phyloP scores from a whole-genome alignment of 1,140 invertebrate species.

The Carcinoscorpius rotundicauda region DNA sequence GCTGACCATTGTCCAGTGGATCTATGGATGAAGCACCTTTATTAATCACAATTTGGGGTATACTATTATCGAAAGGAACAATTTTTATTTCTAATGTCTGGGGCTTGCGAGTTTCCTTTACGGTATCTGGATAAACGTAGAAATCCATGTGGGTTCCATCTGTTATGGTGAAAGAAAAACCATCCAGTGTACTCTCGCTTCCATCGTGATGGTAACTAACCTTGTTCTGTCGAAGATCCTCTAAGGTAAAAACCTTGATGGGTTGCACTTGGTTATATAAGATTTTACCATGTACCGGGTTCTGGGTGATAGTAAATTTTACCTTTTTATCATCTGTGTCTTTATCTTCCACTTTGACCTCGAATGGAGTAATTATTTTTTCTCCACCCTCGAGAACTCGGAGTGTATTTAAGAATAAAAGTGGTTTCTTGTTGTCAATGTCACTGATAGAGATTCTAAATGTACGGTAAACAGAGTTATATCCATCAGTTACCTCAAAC shows the following conservation, averaged over 20 bases:
- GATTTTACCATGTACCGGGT: slow-evolving; percentile 33
- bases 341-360: slow-evolving; percentile 33
- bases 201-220: slow-evolving; percentile 36
- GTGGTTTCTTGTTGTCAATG: slow-evolving; percentile 36
- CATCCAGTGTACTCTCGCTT: slow-evolving; percentile 29
- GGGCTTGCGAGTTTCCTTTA: slow-evolving; percentile 25
- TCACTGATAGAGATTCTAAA: slow-evolving; percentile 35
- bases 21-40: slow-evolving; percentile 26
- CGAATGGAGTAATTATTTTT: slow-evolving; percentile 34
- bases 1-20: slow-evolving; percentile 20
- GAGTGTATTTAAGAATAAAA: slow-evolving; percentile 30
- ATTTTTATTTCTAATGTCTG: slow-evolving; percentile 32
- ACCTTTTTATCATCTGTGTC: slow-evolving; percentile 32
- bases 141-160: slow-evolving; percentile 33
- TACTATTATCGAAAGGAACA: slow-evolving; percentile 32
- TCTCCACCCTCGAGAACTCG: slow-evolving; percentile 31
- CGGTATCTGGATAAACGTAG: slow-evolving; percentile 30
- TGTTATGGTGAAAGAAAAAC: slow-evolving; percentile 31
- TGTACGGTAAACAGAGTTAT: slow-evolving; percentile 32
- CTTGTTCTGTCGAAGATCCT: slow-evolving; percentile 30
- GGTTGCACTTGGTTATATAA: slow-evolving; percentile 28
- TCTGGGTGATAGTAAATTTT: slow-evolving; percentile 29
- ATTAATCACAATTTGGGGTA: slow-evolving; percentile 30
- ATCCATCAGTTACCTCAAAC: slow-evolving; percentile 36
- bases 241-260: slow-evolving; percentile 30